A percentile compares a stretch with the other conserved stretches of the same genome.
Conservation (phyloP, 2,797 vertebrate genomes). For the Enoplosus armatus region DNA sequence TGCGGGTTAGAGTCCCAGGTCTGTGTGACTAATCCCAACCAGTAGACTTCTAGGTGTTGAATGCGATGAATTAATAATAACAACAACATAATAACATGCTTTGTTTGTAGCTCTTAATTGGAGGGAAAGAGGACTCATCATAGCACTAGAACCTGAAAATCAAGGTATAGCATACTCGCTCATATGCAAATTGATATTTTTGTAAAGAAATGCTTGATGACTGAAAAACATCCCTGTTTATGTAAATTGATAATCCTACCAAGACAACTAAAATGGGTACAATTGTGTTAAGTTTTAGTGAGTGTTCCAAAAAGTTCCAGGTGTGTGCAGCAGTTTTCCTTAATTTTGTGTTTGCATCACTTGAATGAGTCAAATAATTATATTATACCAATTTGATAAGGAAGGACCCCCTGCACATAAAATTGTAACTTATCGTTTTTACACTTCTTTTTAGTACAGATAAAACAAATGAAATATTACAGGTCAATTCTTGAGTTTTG, state of each 20-base stretch:
- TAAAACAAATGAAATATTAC: neutral
- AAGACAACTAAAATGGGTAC: no score
- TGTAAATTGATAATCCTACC: neutral
- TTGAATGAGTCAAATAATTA: no score
- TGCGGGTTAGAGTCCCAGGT: constrained; percentile 54
- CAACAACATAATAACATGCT: no score
- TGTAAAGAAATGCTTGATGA: neutral
- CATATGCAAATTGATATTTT: neutral
- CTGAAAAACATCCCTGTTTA: neutral
- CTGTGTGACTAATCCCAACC: neutral
- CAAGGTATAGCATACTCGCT: constrained; percentile 38
- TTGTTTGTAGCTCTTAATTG: constrained; percentile 30
- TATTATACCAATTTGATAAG: no score
- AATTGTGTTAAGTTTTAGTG: no score
- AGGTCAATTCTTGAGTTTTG: neutral
- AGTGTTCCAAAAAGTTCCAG: no score
- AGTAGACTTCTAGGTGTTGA: neutral
- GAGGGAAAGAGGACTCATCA: constrained; percentile 8
- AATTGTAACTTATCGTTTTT: neutral
- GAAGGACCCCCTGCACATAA: no score
- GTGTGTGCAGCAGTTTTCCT: no score
- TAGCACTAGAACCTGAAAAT: constrained; percentile 1
- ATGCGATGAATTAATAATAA: neutral
- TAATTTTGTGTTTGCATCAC: no score
- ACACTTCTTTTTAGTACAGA: neutral